Conservation (phyloP, 2,797 vertebrate species). For the Tamandua tetradactyla region DNA sequence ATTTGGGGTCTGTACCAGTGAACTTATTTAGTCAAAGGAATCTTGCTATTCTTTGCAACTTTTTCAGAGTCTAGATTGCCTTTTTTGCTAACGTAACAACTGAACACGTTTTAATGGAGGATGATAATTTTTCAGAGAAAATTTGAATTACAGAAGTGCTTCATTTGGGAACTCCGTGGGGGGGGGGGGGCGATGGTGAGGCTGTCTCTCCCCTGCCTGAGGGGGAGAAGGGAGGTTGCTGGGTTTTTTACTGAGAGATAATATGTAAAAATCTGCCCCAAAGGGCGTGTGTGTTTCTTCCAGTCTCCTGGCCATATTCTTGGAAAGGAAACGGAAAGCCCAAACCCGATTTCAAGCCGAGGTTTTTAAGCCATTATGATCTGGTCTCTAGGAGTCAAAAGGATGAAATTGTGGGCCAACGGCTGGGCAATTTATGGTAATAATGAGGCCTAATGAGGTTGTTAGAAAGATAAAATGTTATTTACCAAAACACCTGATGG, state of each 20-base stretch:
- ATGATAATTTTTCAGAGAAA: neutral
- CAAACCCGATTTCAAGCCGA: constrained; percentile 1
- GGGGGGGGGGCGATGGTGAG: neutral
- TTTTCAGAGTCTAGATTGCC: constrained; percentile 50
- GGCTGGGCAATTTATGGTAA: constrained; percentile 79
- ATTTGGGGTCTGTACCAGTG: neutral
- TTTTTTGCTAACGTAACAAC: neutral
- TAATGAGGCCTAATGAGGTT: constrained; percentile 87
- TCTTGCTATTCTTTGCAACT: constrained; percentile 52
- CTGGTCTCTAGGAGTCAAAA: constrained; percentile 31
- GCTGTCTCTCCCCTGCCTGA: neutral
- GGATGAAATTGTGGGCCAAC: constrained; percentile 74
- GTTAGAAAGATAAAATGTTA: constrained; percentile 87
- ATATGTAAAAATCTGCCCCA: neutral
- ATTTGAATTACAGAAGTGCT: constrained; percentile 1
- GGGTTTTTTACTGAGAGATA: neutral
- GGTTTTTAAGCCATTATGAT: constrained; percentile 14
- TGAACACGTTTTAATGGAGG: neutral
- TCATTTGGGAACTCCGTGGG: neutral
- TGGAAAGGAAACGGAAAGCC: neutral
- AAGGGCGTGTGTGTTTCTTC: neutral
- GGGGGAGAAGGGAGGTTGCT: neutral
- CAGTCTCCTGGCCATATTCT: neutral
- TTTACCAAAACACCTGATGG: constrained; percentile 88
- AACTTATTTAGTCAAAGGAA: constrained; percentile 33